A percentile compares a stretch with the other conserved stretches of the same genome.
Evolutionary conservation across 1,140 invertebrate species (phyloP).

Genomic region (Notospermus geniculatus): DNA sequence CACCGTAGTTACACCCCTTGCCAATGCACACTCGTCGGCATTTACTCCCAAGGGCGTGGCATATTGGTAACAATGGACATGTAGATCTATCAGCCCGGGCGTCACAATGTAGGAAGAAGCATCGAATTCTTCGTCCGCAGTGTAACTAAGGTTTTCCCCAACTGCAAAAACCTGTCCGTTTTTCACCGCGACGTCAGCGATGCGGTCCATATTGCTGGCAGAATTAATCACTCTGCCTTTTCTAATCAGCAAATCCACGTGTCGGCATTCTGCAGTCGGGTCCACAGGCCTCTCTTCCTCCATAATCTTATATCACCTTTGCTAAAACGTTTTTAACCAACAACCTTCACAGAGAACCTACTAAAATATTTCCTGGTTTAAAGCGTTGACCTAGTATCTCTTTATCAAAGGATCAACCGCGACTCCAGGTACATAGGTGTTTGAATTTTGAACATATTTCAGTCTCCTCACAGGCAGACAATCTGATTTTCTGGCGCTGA

Average conservation of each 20-base stretch:
- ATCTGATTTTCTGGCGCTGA: no score
- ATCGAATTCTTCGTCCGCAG: slow-evolving; percentile 25
- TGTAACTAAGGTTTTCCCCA: slow-evolving; percentile 21
- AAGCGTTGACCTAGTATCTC: neutral
- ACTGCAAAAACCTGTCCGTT: slow-evolving; percentile 19
- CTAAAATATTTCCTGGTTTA: neutral
- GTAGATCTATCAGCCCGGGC: slow-evolving; percentile 47
- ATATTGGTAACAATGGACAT: slow-evolving; percentile 48
- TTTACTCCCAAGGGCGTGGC: slow-evolving; percentile 47
- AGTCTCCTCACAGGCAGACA: no score
- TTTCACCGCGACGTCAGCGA: slow-evolving; percentile 25
- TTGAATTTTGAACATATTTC: no score
- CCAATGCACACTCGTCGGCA: slow-evolving; percentile 36
- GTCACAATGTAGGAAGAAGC: slow-evolving; percentile 40
- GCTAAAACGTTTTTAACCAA: no score
- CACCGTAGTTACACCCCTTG: slow-evolving; percentile 44
- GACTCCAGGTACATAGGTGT: no score
- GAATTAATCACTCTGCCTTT: slow-evolving; percentile 43
- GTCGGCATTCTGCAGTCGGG: neutral
- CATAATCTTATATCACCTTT: no score
- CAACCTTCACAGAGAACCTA: no score
- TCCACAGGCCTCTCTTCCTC: neutral
- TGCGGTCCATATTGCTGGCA: slow-evolving; percentile 29
- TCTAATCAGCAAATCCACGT: slow-evolving; percentile 31
- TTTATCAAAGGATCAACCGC: no score